Conservation (phyloP, 2,113 vertebrate species). For the Anoplopoma fimbria region DNA sequence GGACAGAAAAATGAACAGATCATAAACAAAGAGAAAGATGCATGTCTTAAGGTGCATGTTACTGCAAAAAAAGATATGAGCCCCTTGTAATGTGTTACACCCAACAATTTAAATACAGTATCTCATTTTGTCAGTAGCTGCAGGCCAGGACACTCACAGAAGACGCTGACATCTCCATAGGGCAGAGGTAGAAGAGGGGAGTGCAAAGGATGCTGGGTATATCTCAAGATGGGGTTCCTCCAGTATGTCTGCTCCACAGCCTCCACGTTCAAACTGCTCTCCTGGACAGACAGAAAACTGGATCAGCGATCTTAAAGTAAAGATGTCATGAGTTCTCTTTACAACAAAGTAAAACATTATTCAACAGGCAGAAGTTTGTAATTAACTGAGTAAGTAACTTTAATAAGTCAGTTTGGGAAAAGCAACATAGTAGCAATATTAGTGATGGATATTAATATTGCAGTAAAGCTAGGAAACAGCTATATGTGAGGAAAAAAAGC, state of each 20-base stretch:
- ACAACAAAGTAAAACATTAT: not conserved
- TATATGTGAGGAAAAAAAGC: not conserved
- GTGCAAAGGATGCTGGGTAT: slow-evolving; percentile 94
- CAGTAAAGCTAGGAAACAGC: slow-evolving; percentile 8
- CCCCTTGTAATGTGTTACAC: not conserved
- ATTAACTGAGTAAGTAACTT: not conserved
- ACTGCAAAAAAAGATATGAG: not conserved
- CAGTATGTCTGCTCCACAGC: slow-evolving; percentile 92
- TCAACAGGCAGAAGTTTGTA: not conserved
- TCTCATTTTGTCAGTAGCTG: not conserved
- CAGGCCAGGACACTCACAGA: slow-evolving; percentile 79
- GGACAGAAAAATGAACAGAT: not conserved
- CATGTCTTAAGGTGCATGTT: not conserved
- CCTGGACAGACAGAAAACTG: slow-evolving; percentile 74
- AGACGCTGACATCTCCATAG: slow-evolving; percentile 89
- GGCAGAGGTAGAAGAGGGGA: slow-evolving; percentile 92
- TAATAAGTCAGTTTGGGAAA: not conserved
- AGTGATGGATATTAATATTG: not conserved
- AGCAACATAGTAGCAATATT: not conserved
- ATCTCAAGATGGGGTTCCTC: slow-evolving; percentile 93
- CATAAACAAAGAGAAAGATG: not conserved
- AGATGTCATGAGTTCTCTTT: not conserved
- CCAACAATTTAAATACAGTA: not conserved
- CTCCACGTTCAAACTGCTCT: slow-evolving; percentile 91
- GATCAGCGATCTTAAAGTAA: slow-evolving; percentile 10